Conservation (phyloP, 2,113 vertebrate genomes). For the Aramus guarauna region DNA sequence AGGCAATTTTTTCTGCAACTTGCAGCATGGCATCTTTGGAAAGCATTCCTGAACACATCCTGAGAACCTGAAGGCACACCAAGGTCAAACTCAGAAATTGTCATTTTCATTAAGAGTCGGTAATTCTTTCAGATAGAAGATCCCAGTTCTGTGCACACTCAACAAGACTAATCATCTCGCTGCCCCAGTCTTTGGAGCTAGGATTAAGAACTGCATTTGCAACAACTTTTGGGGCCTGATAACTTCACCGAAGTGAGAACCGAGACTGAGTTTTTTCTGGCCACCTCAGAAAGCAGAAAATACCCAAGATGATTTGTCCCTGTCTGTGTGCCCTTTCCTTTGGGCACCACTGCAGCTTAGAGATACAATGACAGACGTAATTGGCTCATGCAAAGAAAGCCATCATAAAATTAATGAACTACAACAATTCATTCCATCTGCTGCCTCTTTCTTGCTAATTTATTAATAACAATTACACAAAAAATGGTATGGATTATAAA, state of each 20-base stretch:
- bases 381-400: slow-evolving; percentile 70
- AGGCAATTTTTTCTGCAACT: not conserved
- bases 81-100: not conserved
- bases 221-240: not conserved
- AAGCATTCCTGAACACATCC: not conserved
- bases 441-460: slow-evolving; percentile 72
- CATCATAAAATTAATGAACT: slow-evolving; percentile 75
- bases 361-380: slow-evolving; percentile 64
- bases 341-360: slow-evolving; percentile 49
- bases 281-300: not conserved
- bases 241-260: not conserved
- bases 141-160: not conserved
- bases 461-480: slow-evolving; percentile 79
- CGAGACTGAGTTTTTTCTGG: not conserved
- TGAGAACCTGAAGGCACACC: not conserved
- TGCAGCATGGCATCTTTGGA: not conserved
- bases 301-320: slow-evolving; percentile 20
- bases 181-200: not conserved
- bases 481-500: slow-evolving; percentile 73
- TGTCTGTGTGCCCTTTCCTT: slow-evolving; percentile 46
- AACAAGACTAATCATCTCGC: not conserved
- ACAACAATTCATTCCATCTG: slow-evolving; percentile 72
- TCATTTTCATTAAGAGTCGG: not conserved
- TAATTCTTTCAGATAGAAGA: not conserved
- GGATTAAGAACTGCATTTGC: not conserved